Percentiles rank a stretch among this genome's conserved stretches.
Conservation (phyloP, 2,888 invertebrate genomes). For the Ernsta delagoae region DNA sequence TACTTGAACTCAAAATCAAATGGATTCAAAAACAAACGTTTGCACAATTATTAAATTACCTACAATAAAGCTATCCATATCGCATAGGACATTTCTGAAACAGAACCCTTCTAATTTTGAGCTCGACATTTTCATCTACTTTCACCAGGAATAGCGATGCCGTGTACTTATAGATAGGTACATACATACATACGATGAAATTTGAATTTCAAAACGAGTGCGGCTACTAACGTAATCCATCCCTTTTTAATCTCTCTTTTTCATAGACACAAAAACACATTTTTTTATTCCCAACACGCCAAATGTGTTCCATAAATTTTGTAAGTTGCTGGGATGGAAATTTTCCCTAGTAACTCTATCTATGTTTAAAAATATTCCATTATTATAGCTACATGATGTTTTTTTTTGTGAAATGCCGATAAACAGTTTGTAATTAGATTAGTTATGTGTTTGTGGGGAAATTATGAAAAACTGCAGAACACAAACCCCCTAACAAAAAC, state of each 20-base stretch:
- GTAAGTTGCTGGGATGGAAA: too few species aligned
- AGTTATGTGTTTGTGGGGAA: too few species aligned
- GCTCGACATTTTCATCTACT: constrained; percentile 3
- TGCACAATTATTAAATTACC: too few species aligned
- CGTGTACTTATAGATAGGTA: neutral
- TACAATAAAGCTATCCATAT: neutral
- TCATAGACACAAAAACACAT: constrained; percentile 8
- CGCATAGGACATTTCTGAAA: neutral
- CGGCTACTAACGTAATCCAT: constrained; percentile 6
- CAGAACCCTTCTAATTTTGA: neutral
- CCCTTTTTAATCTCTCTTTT: constrained; percentile 8
- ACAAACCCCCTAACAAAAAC: too few species aligned
- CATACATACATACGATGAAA: neutral
- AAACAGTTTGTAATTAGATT: too few species aligned
- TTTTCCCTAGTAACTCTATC: too few species aligned
- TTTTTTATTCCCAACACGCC: neutral
- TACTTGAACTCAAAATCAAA: too few species aligned
- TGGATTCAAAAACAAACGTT: too few species aligned
- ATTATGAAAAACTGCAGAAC: too few species aligned
- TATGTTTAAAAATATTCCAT: too few species aligned
- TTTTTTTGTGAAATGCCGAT: too few species aligned
- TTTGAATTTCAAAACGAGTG: constrained; percentile 5
- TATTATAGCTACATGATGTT: too few species aligned
- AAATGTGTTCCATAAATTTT: neutral
- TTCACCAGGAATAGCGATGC: neutral